Evolutionary conservation across 2,113 vertebrate genomes (phyloP), one percentile per base, ranked within the genome.

Genomic region (Coryphaenoides rupestris): DNA sequence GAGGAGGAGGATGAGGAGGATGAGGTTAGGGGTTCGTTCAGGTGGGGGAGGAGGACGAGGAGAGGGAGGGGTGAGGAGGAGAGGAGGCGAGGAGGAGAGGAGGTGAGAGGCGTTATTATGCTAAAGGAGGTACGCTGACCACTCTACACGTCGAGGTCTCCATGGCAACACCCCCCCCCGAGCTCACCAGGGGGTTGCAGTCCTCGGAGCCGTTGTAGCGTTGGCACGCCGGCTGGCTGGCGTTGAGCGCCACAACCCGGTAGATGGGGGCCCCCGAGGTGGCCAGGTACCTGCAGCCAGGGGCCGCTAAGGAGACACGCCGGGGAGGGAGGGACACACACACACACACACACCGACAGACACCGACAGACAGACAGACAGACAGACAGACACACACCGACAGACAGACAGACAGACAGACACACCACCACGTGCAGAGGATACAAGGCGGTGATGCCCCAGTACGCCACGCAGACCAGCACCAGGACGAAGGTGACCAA

Each of bases 401-500:
- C 24, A 26, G 5, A 10, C 28, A 33, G 5, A 33, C 5, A 9
- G 28, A 33, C 33, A 40, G 24, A 26, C 24, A 26, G 24, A 26
- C 6, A 40, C 33, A 40, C 33, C 28, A 40, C 33, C 33, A 40
- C 33, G 13, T 12, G 2, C 33, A 61, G 81, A 94, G 94, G 95
- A 96, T 96, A 96, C 95, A 96, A 78, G 4, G 94, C 92, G 0
- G 88, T 94, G 57, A 88, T 74, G 5, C 81, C 92, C 93, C 94
- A 96, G 74, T 96, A 96, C 4, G 88, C 88, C 3, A 96, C 87
- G 63, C 93, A 95, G 64, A 95, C 86, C 70, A 95, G 10, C 66
- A 96, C 73, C 68, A 96, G 83, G 22, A 91, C 65, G 22, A 96
- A 96, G 47, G 94, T 96, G 83, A 95, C 3, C 65, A 96, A 28